Evolutionary conservation across 37 sponge, comb jelly and placozoan genomes (phyloP).

Genomic region (Bolinopsis microptera): DNA sequence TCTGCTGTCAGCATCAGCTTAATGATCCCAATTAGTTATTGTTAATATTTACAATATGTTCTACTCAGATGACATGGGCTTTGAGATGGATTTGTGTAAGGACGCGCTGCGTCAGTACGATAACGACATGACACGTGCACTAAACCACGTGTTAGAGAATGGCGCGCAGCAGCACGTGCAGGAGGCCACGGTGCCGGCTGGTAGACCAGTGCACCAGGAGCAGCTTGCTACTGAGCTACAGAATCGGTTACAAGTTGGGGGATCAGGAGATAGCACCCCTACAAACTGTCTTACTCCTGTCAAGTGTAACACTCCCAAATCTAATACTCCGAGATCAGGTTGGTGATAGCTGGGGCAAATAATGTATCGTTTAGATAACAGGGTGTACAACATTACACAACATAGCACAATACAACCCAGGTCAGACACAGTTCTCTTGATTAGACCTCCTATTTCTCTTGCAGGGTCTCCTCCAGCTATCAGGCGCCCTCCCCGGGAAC

Average conservation of each 20-base stretch:
- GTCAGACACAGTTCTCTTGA: too few relatives aligned
- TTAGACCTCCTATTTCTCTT: too few relatives aligned
- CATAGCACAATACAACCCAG: too few relatives aligned
- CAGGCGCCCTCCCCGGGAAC: background rate
- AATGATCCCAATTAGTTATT: too few relatives aligned
- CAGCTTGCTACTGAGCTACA: conserved; percentile 28
- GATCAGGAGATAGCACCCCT: conserved; percentile 36
- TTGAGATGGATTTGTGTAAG: conserved; percentile 61
- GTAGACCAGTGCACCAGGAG: background rate
- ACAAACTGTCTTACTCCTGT: conserved; percentile 57
- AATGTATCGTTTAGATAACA: too few relatives aligned
- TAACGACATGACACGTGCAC: conserved; percentile 30
- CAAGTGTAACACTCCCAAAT: conserved; percentile 42
- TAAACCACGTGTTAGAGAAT: conserved; percentile 20
- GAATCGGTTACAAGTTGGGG: background rate
- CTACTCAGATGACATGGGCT: conserved; percentile 50
- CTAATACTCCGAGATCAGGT: background rate
- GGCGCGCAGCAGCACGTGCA: background rate
- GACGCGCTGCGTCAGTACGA: conserved; percentile 52
- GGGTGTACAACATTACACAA: too few relatives aligned
- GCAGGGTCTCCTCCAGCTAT: background rate
- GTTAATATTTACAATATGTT: too few relatives aligned
- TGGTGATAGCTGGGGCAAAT: too few relatives aligned
- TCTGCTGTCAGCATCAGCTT: too few relatives aligned
- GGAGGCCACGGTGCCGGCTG: background rate